Evolutionary conservation across 2,113 vertebrate genomes (phyloP), one percentile per base, ranked within the genome.

Genomic region (Calyptomena viridis): DNA sequence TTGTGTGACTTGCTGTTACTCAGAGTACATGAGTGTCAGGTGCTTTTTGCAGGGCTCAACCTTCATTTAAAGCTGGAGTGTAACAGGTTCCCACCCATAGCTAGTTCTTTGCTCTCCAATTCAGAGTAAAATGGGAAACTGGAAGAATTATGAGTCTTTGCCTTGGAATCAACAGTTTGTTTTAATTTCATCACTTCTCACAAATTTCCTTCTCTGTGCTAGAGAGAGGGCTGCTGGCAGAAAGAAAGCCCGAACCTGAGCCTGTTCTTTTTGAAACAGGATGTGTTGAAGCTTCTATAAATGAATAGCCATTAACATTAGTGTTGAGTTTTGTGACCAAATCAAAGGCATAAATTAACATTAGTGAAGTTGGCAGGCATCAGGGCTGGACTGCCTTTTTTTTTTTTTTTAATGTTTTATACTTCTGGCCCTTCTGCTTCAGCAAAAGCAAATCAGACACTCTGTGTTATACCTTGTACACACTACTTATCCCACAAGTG

Each of bases 311-410:
- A 93, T 95, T 90, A 77, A 71, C 2, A 7, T 63, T 85, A 44
- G 55, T 59, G n/a, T 77, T 77, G 85, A 83, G 64, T 92, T 93
- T 88, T 95, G 52, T 94, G 87, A 92, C 82, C 82, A 90, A 95
- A 92, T 91, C 59, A 96, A 95, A 96, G 68, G 90, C 90, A 88
- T 95, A 84, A 87, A 96, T 95, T 94, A 95, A 74, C 68, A 60
- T 94, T 59, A 83, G 89, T 66, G 75, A 93, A 90, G 52, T 50
- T 96, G 90, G 82, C 84, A 93, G 63, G 44, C 79, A 47, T 47
- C 47, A 58, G 56, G 66, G 52, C 80, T 92, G 72, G 47, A 44
- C 50, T 77, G 33, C 2, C 31, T 82, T 84, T 83, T 58, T 56
- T 55, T 66, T 74, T 59, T 40, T 11, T 53, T 62, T 63, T 59